A percentile compares a stretch with the other conserved stretches of the same genome.
These are phyloP conservation scores for Euschistus heros DNA, from an alignment of 1,140 invertebrate species.

Conservation along the genomic window DNA sequence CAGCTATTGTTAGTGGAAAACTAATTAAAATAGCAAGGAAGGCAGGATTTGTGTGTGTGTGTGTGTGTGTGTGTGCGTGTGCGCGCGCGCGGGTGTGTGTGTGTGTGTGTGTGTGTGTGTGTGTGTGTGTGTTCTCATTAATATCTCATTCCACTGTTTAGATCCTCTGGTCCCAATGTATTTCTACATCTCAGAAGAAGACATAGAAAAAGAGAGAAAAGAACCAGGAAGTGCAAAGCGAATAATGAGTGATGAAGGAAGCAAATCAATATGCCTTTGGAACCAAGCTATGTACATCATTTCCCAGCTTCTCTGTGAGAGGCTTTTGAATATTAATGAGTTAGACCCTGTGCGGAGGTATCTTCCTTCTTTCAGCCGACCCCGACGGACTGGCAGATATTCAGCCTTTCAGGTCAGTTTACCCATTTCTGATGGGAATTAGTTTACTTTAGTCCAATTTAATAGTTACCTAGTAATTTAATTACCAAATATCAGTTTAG, in stretches of 20 bases:
- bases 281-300: slow-evolving; percentile 83
- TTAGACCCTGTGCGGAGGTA: slow-evolving; percentile 91
- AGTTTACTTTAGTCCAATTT: too few relatives aligned
- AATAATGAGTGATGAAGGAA: slow-evolving; percentile 47
- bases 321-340: slow-evolving; percentile 86
- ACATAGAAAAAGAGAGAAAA: slow-evolving; percentile 58
- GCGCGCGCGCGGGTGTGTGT: too few relatives aligned
- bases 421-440: too few relatives aligned
- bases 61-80: too few relatives aligned
- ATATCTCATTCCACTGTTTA: slow-evolving; percentile 29
- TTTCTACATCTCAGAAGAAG: slow-evolving; percentile 79
- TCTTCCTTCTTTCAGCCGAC: slow-evolving; percentile 89
- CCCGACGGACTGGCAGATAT: slow-evolving; percentile 79
- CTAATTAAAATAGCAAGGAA: too few relatives aligned
- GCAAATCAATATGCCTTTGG: slow-evolving; percentile 44
- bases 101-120: too few relatives aligned
- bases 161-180: slow-evolving; percentile 81
- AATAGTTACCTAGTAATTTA: too few relatives aligned
- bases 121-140: too few relatives aligned
- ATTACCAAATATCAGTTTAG: background rate
- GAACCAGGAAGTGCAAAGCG: slow-evolving; percentile 59
- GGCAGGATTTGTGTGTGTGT: too few relatives aligned
- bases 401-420: slow-evolving; percentile 85
- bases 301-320: slow-evolving; percentile 76
- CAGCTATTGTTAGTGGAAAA: too few relatives aligned